These are phyloP conservation scores for Antigone vipio DNA, from an alignment of 2,113 vertebrate genomes.

Conservation along the genomic window DNA sequence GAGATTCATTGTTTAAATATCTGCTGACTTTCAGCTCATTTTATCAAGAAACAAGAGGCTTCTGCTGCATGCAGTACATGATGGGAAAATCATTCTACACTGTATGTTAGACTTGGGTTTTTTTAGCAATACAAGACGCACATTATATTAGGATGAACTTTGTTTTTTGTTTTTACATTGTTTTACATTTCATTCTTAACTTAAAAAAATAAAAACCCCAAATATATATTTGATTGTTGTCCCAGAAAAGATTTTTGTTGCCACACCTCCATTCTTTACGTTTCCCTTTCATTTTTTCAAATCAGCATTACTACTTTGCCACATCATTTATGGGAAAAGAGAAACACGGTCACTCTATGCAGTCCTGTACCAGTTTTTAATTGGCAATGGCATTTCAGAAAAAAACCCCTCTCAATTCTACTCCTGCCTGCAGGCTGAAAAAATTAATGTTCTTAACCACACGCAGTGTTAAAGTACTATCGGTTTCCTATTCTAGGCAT, in stretches of 20 bases:
- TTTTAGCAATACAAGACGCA: conserved; percentile 80
- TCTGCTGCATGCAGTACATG: conserved; percentile 83
- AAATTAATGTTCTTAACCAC: background rate
- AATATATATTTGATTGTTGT: conserved; percentile 73
- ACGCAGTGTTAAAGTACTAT: background rate
- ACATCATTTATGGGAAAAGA: background rate
- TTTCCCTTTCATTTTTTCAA: conserved; percentile 29
- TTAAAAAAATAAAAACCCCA: conserved; percentile 76
- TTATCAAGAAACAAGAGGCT: conserved; percentile 82
- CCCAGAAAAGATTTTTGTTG: conserved; percentile 77
- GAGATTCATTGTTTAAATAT: conserved; percentile 69
- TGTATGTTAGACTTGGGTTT: conserved; percentile 63
- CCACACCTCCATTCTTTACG: background rate
- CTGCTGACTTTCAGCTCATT: conserved; percentile 85
- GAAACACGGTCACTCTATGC: background rate
- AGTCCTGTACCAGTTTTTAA: background rate
- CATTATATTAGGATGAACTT: conserved; percentile 77
- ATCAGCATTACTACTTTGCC: background rate
- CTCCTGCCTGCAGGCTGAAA: background rate
- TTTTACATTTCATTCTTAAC: conserved; percentile 80
- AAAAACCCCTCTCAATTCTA: background rate
- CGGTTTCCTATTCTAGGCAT: background rate
- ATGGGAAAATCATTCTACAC: conserved; percentile 72
- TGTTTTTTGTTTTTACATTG: conserved; percentile 69
- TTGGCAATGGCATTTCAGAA: background rate